phyloP scores from a whole-genome alignment of 1,140 invertebrate genomes.

The Triops cancriformis region DNA sequence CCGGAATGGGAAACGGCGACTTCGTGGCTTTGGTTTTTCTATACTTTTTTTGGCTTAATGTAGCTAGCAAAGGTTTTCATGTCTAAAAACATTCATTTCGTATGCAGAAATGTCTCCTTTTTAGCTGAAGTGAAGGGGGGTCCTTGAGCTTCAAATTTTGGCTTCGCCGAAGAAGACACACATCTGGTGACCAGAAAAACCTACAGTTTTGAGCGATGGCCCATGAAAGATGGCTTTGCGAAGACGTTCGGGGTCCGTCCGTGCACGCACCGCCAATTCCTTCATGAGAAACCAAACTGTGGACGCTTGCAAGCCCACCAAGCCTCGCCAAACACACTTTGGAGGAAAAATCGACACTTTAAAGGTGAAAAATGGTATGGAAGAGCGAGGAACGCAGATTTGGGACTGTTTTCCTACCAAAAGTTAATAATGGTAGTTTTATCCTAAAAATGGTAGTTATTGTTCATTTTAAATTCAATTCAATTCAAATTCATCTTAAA shows the following conservation, averaged over 20 bases:
- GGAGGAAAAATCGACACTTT: too few species aligned
- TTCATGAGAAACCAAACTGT: background rate
- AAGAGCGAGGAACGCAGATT: too few species aligned
- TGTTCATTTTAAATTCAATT: too few species aligned
- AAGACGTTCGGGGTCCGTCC: background rate
- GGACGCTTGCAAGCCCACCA: background rate
- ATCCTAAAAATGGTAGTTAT: too few species aligned
- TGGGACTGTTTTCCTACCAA: too few species aligned
- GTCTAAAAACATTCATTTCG: background rate
- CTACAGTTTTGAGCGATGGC: background rate
- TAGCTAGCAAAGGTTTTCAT: background rate
- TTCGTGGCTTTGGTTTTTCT: too few species aligned
- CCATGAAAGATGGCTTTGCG: conserved; percentile 1
- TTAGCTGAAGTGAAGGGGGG: background rate
- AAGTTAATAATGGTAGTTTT: too few species aligned
- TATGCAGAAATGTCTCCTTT: background rate
- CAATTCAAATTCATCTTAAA: too few species aligned
- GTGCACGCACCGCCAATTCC: background rate
- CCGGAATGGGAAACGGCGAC: too few species aligned
- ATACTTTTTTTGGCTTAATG: background rate
- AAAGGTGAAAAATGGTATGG: too few species aligned
- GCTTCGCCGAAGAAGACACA: background rate
- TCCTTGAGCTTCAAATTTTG: background rate
- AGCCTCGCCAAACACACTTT: too few species aligned
- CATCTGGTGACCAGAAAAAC: conserved; percentile 13